Evolutionary conservation across 2,888 invertebrate genomes (phyloP).

Genomic region (Lepidochrysops patricia): DNA sequence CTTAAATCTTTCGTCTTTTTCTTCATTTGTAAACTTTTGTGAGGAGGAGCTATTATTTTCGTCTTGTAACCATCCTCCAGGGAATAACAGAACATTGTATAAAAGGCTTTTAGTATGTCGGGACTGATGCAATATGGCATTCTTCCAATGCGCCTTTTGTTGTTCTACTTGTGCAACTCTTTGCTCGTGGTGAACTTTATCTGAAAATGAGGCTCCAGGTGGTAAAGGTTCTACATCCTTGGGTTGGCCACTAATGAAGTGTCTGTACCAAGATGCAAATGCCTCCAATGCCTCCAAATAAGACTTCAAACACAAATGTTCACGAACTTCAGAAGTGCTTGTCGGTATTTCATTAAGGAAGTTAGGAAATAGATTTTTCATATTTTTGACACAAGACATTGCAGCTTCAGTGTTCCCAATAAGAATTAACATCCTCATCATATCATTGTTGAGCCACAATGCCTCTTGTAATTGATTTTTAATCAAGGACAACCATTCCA

Average conservation of each 20-base stretch:
- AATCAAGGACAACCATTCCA: slow-evolving; percentile 92
- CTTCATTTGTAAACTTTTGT: slow-evolving; percentile 55
- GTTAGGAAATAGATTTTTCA: slow-evolving; percentile 54
- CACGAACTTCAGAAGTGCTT: slow-evolving; percentile 75
- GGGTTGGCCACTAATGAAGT: slow-evolving; percentile 87
- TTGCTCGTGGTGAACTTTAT: slow-evolving; percentile 92
- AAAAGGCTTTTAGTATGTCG: slow-evolving; percentile 84
- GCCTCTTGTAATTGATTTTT: slow-evolving; percentile 86
- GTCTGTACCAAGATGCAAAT: slow-evolving; percentile 91
- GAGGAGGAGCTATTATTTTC: slow-evolving; percentile 70
- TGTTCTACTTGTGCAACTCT: slow-evolving; percentile 83
- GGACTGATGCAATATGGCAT: slow-evolving; percentile 81
- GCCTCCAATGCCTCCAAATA: slow-evolving; percentile 91
- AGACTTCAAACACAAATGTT: slow-evolving; percentile 90
- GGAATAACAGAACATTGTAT: slow-evolving; percentile 90
- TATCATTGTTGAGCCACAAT: slow-evolving; percentile 89
- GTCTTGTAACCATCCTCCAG: slow-evolving; percentile 93
- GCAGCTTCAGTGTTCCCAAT: slow-evolving; percentile 89
- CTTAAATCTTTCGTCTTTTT: slow-evolving; percentile 72
- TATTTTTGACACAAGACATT: slow-evolving; percentile 76
- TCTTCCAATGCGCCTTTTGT: slow-evolving; percentile 85
- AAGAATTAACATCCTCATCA: slow-evolving; percentile 89
- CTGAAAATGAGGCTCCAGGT: slow-evolving; percentile 82
- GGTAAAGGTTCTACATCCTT: slow-evolving; percentile 76
- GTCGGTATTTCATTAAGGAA: slow-evolving; percentile 53